Evolutionary conservation across 1,140 invertebrate species (phyloP), one percentile per base, ranked within the genome.

Genomic region (Trinorchestia longiramus): DNA sequence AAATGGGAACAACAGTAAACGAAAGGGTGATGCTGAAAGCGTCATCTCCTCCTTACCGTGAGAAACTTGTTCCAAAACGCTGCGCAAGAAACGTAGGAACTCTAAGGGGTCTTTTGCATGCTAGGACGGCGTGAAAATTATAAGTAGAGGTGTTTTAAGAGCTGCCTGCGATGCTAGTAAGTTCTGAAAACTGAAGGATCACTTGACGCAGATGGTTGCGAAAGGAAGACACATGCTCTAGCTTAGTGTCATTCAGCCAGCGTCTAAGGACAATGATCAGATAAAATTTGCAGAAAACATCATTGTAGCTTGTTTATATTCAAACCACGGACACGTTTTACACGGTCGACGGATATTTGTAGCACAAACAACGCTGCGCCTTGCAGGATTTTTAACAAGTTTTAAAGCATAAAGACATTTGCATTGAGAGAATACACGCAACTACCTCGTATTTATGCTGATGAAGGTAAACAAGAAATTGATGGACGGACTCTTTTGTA

Each of bases 331-430:
- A n/a, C 92, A 44, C 92, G 11, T 11, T 94, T 42, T 43, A 47
- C 92, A 28, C 40, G 41, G 92, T 94, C 40, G 92, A 19, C 44
- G 92, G 19, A 44, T 23, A 94, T 45, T 42, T 94, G 92, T 94
- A 94, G 92, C 92, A 47, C 92, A 45, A n/a, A 11, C 36, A 94
- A 47, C 1, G 88, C 88, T 91, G 6, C 43, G 43, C 44, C 92
- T 40, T 94, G 3, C 44, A 94, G 44, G 92, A 94, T 94, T 94
- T 94, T 94, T 44, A 94, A 94, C 47, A 45, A 94, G 44, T 40
- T 94, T 47, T 40, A 47, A 94, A n/a, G 36, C 92, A 94, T 94
- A 44, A 47, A 94, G 92, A 94, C 92, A n/a, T 94, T 94, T 94
- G 92, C 92, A 47, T 47, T 94, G 92, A 94, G 44, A 94, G 43